Conservation (phyloP, 2,797 vertebrate species). For the Parambassis ranga region DNA sequence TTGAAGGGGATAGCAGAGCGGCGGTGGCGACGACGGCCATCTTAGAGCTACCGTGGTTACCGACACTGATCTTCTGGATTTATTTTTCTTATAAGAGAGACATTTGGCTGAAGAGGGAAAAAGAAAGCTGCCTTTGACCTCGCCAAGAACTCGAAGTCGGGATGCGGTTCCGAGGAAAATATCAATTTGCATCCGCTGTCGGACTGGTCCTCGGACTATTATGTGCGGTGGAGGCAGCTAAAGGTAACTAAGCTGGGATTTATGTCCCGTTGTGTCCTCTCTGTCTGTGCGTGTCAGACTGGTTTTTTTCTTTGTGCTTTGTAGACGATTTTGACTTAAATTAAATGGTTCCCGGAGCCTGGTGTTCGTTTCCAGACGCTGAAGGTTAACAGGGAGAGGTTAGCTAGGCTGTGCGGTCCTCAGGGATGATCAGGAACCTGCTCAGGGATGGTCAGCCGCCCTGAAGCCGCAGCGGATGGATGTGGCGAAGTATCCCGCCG, state of each 20-base stretch:
- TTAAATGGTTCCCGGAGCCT: background rate
- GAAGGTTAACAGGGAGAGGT: background rate
- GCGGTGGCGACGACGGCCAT: conserved; percentile 83
- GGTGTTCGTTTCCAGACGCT: no score
- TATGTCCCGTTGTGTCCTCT: conserved; percentile 34
- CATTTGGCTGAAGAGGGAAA: conserved; percentile 40
- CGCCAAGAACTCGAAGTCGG: conserved; percentile 66
- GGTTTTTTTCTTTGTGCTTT: background rate
- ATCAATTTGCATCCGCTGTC: conserved; percentile 75
- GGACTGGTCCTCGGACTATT: conserved; percentile 82
- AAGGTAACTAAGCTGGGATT: conserved; percentile 82
- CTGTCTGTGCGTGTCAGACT: background rate
- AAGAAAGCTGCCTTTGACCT: conserved; percentile 47
- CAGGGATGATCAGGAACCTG: conserved; percentile 63
- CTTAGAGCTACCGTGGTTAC: conserved; percentile 79
- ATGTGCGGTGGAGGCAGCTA: conserved; percentile 79
- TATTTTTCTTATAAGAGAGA: conserved; percentile 53
- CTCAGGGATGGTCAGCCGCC: conserved; percentile 54
- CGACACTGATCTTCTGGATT: conserved; percentile 76
- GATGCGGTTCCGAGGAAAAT: conserved; percentile 81
- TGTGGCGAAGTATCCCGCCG: conserved; percentile 40
- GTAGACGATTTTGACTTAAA: background rate
- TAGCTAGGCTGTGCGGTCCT: background rate
- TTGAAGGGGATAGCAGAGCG: conserved; percentile 69
- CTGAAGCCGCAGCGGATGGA: conserved; percentile 57